These are phyloP conservation scores for Stratiolaelaps scimitus DNA, from an alignment of 1,140 invertebrate genomes.

Conservation along the genomic window DNA sequence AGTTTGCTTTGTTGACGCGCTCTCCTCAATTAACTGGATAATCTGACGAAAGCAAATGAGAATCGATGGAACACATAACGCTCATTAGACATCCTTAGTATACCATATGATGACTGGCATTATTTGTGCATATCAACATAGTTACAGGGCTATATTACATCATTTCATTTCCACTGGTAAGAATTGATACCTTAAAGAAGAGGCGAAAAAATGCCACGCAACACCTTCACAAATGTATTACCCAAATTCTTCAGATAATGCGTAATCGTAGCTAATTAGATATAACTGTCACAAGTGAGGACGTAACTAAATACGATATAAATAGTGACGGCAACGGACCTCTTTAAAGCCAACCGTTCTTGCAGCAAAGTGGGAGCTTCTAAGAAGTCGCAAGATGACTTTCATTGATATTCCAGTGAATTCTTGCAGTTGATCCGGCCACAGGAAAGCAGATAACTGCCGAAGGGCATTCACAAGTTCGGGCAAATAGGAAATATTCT, in stretches of 20 bases:
- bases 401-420: slow-evolving; percentile 44
- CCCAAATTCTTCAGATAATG: no score
- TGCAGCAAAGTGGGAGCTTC: slow-evolving; percentile 48
- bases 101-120: no score
- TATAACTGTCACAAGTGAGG: neutral
- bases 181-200: no score
- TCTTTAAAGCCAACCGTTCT: slow-evolving; percentile 49
- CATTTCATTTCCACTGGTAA: no score
- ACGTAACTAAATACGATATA: neutral
- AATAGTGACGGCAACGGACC: slow-evolving; percentile 35
- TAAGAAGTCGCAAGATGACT: slow-evolving; percentile 46
- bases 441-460: slow-evolving; percentile 44
- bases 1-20: slow-evolving; percentile 38
- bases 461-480: slow-evolving; percentile 46
- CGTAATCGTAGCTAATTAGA: no score
- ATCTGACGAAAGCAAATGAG: no score
- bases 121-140: no score
- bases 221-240: no score
- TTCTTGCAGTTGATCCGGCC: slow-evolving; percentile 42
- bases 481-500: slow-evolving; percentile 44
- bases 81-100: no score
- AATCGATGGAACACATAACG: no score
- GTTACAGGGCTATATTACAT: no score
- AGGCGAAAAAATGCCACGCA: no score
- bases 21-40: slow-evolving; percentile 45